Evolutionary conservation across 2,797 vertebrate species (phyloP), one percentile per base, ranked within the genome.

Genomic region (Vireo griseus): DNA sequence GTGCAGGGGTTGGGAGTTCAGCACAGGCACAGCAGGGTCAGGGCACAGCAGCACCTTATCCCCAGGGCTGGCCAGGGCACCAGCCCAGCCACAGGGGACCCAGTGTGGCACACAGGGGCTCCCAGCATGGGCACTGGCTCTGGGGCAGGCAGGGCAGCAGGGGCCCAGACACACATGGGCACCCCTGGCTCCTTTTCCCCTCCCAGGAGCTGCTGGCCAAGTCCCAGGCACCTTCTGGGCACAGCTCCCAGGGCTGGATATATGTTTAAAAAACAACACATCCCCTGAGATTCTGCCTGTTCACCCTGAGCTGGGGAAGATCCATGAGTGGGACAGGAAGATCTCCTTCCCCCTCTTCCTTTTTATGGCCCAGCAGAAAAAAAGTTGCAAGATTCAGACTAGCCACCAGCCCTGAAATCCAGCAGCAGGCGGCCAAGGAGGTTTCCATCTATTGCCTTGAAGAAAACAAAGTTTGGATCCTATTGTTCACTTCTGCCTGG

Each of bases 241-340:
- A 28, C 54, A 28, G 55, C 42, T 55, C 8, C 35, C 24, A 3
- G 16, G 28, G 55, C 57, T 50, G 86, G 67, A 19, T 2, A 8
- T 4, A 10, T 0, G 0, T 24, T 22, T 8, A 5, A 25, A 40
- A 28, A 3, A 17, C 18, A 55, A 1, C 31, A 11, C 55, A 25
- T 3, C 42, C 45, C 54, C 48, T 4, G 26, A 50, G n/a, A 11
- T 24, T 19, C 16, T 3, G 16, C 13, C 44, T 31, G 55, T 5
- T 42, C 62, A 7, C 22, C 21, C 48, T 1, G 2, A n/a, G 16
- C 44, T 51, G 35, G 33, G 47, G 10, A 40, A 33, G 8, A 21
- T 22, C 24, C 39, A 11, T 2, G 1, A 8, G 65, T 26, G 39
- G 16, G 9, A 33, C 26, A 58, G 22, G 4, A 33, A 19, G 5